Conservation (phyloP, 35 echinoderm and acorn worm species). For the Acanthaster planci region DNA sequence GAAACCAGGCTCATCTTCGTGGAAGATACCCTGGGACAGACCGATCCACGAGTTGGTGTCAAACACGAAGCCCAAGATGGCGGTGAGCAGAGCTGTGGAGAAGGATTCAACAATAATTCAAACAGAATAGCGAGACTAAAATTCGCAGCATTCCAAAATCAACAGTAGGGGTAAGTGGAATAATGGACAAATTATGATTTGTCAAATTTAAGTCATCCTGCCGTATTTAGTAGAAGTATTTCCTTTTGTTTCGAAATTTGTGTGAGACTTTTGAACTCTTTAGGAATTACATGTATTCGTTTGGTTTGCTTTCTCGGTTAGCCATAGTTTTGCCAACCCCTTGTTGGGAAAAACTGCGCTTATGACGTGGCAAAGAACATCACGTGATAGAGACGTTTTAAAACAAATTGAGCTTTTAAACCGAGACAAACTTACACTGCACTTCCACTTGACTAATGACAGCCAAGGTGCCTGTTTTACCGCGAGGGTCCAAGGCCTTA, state of each 20-base stretch:
- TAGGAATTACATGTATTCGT: background rate
- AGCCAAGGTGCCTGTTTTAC: background rate
- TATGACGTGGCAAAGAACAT: too few species aligned
- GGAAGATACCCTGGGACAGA: background rate
- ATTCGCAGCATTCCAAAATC: background rate
- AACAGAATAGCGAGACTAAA: background rate
- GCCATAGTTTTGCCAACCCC: background rate
- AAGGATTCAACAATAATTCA: background rate
- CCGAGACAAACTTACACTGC: background rate
- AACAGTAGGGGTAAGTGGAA: background rate
- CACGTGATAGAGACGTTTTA: too few species aligned
- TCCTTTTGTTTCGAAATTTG: background rate
- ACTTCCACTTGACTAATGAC: background rate
- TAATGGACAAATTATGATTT: background rate
- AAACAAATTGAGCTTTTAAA: background rate
- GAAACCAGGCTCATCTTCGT: too few species aligned
- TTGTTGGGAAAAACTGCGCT: too few species aligned
- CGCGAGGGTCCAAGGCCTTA: background rate
- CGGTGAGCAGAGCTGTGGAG: background rate
- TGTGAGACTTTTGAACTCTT: background rate
- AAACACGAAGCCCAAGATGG: background rate
- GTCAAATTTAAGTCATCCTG: background rate
- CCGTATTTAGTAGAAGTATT: background rate
- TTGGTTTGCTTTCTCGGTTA: background rate
- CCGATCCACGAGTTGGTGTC: background rate